Conservation (phyloP, 2,797 vertebrate species). For the Clarias pachynema region DNA sequence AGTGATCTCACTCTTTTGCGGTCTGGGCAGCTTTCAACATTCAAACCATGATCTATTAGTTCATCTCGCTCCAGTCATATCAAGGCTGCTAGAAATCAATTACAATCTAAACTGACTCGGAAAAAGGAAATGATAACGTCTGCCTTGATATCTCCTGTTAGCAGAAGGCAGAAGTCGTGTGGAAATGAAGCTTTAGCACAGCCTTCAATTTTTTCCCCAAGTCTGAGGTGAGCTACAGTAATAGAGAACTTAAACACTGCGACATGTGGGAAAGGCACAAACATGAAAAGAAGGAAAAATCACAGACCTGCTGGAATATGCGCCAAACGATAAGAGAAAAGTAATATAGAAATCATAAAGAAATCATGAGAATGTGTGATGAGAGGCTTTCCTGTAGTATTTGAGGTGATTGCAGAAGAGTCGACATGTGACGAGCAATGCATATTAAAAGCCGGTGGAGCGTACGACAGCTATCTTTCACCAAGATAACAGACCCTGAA, state of each 20-base stretch:
- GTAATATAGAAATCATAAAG: constrained; percentile 45
- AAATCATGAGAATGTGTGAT: constrained; percentile 47
- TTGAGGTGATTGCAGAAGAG: constrained; percentile 23
- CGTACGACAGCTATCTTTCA: constrained; percentile 38
- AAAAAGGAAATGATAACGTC: constrained; percentile 10
- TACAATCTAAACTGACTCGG: constrained; percentile 20
- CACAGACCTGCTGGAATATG: constrained; percentile 34
- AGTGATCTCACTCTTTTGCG: not conserved
- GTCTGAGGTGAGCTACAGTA: constrained; percentile 20
- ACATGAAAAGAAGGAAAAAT: constrained; percentile 47
- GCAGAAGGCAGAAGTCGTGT: not conserved
- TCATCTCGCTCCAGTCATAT: constrained; percentile 2
- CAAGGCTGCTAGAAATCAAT: constrained; percentile 11
- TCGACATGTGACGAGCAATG: constrained; percentile 35
- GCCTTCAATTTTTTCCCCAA: constrained; percentile 8
- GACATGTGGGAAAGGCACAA: constrained; percentile 22
- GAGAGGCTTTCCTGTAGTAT: constrained; percentile 43
- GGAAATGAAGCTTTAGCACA: constrained; percentile 2
- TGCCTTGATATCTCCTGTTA: not conserved
- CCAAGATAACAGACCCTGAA: constrained; percentile 16
- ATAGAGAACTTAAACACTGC: constrained; percentile 37
- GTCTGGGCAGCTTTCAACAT: constrained; percentile 18
- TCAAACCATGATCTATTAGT: constrained; percentile 14
- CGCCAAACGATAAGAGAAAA: constrained; percentile 37
- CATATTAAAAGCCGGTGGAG: constrained; percentile 44